Evolutionary conservation across 2,113 vertebrate species (phyloP), one percentile per base, ranked within the genome.

Genomic region (Osmerus mordax): DNA sequence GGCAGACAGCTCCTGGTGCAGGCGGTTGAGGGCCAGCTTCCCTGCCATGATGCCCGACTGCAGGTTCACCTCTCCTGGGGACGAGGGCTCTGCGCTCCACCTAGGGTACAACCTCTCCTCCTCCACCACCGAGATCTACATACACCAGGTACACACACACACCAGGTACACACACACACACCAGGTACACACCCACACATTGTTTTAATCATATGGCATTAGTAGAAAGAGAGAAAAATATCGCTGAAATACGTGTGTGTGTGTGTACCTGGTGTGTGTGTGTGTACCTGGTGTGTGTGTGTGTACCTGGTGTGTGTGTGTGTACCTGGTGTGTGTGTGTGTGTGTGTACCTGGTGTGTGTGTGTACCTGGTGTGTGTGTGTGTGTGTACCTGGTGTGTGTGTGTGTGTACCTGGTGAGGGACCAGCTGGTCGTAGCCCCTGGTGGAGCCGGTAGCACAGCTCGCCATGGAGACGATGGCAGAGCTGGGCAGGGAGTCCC

Each of bases 401-500:
- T 61, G 12, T 61, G 9, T 32, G 28, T 16, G 61, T 63, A 96
- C 97, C 95, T 98, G 96, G 80, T 99, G 97, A 7, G 97, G 96
- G 7, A 98, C 94, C 3, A 99, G 72, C 7, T 99, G 95, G 72
- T 99, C 97, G 18, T 99, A 99, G 69, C 97, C 97, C 79, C 92
- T 91, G 65, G 97, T 97, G 81, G 96, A 98, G 15, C 97, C 97
- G 18, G 94, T 96, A 65, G 97, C 96, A 75, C 97, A 99, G 80
- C 93, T 95, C 0, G 97, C 97, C 97, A 98, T 99, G 5, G 97
- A 95, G 11, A 99, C 95, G 5, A 98, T 88, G 0, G 94, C 94
- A 51, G 96, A 89, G 62, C 94, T 97, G 21, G 97, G 96, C 71
- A 99, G 93, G 70, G 95, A 93, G 86, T 98, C 97, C 53, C 95